Evolutionary conservation across 2,888 invertebrate species (phyloP), one percentile per base, ranked within the genome.

Genomic region (Unio delphinus): DNA sequence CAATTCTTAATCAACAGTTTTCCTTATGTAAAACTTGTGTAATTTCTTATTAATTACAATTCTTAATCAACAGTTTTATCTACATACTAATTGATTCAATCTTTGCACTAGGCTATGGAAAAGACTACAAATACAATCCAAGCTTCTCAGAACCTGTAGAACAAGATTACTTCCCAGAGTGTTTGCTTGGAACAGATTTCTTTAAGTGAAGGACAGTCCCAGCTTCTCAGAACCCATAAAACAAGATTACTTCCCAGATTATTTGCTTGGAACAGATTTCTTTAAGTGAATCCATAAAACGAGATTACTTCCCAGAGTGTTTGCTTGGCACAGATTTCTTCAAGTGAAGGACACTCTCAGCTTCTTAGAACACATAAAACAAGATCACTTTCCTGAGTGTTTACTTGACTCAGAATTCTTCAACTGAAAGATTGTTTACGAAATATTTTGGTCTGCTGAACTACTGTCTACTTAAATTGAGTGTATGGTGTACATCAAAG

Each of bases 81-180:
- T 11, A 11, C 30, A 28, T n/a, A 61, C 11, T 26, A 3, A 61
- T 15, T 61, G 7, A 30, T 20, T 61, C n/a, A 61, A 4, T 58
- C 56, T 57, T 30, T 68, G 11, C 71, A 80, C 4, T 78, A 88
- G 88, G 95, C 93, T 89, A 89, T 77, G 87, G 86, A 34, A 84
- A 87, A 76, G 88, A 83, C 30, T 89, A 89, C 82, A 85, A 86
- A 69, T 86, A 88, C 72, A 85, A 84, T 64, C 87, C 83, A 11
- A 73, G 74, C 55, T 80, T 64, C 66, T 65, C 74, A 8, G 82
- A 71, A 56, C 80, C 83, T 6, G 83, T 84, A 28, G 75, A 86
- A 20, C 89, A 89, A 69, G 79, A 80, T 30, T 89, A 88, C 69
- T 80, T 89, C 34, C 89, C 89, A 30, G 79, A 84, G n/a, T 74